Base-by-base conservation (phyloP, 2,797 vertebrate genomes). In the Macropodus opercularis region DNA sequence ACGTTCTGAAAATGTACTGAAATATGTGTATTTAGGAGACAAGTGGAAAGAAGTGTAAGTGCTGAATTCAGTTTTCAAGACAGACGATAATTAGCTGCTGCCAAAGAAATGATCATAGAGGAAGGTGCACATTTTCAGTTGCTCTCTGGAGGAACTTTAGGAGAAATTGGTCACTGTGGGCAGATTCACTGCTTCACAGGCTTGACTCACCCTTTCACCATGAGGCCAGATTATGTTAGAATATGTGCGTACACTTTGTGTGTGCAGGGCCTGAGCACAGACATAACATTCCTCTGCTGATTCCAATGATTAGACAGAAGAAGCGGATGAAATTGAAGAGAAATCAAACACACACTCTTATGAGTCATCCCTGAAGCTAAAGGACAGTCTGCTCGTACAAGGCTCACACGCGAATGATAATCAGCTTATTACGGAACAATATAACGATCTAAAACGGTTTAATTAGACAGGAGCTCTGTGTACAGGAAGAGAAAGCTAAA, bases 131-230 rank as follows among this genome's bases (percentile, higher is more conserved):
- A 31, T 18, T 36, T n/a, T 34, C 31, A 69, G 55, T 55, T 48
- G 26, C n/a, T 40, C 47, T 29, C 13, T 8, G 15, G 44, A 42
- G 18, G 26, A 0, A 23, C 48, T 77, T 47, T 41, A 57, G 31
- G 44, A 63, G 49, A 61, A 75, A 52, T 10, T 31, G 62, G 72
- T 41, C 50, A 62, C 53, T 64, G 67, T 62, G 47, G 49, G 57
- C 49, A 52, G 77, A 66, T 50, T 70, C 60, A 64, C 40, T 68
- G 54, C 57, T 46, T 62, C 17, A 49, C 21, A 50, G 19, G 51
- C 38, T 67, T 80, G 63, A 81, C 60, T 84, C 62, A 84, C 38
- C 19, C 60, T 59, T 53, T 71, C 48, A 80, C 63, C 72, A 73
- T 6, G 39, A 56, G 44, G 39, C 36, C 65, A 66, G 21, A 56